These are phyloP conservation scores for Diadumene lineata DNA, from an alignment of 92 coral and sea anemone genomes.

Conservation along the genomic window DNA sequence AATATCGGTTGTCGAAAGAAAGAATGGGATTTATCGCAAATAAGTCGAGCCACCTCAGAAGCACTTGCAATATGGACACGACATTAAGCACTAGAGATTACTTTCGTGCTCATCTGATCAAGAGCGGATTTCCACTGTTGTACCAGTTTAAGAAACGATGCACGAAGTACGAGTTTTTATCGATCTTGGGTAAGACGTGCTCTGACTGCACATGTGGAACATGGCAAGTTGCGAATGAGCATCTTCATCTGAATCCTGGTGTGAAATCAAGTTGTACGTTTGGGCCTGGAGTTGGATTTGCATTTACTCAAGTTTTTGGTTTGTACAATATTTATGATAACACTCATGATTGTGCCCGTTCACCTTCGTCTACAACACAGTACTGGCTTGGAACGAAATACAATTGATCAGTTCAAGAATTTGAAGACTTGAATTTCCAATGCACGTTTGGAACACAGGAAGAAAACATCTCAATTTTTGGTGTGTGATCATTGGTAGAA, in stretches of 20 bases:
- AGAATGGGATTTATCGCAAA: slow-evolving; percentile 24
- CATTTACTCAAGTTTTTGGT: background rate
- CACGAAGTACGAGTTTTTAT: slow-evolving; percentile 30
- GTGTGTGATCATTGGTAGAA: no score
- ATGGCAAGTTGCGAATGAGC: slow-evolving; percentile 6
- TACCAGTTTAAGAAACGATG: background rate
- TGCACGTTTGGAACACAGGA: no score
- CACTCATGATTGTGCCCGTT: background rate
- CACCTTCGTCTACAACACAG: background rate
- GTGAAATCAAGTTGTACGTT: background rate
- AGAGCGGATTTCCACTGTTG: slow-evolving; percentile 9
- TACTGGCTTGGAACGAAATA: background rate
- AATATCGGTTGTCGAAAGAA: slow-evolving; percentile 19
- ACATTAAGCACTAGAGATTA: slow-evolving; percentile 35
- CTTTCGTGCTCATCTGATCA: slow-evolving; percentile 3
- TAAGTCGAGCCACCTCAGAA: slow-evolving; percentile 30
- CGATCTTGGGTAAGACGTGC: slow-evolving; percentile 27
- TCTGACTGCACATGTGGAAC: slow-evolving; percentile 27
- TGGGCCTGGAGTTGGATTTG: slow-evolving; percentile 5
- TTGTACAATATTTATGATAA: no score
- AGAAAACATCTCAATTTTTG: no score
- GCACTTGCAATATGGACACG: slow-evolving; percentile 37
- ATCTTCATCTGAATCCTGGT: background rate
- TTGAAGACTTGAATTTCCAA: no score
- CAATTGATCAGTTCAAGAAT: no score